Evolutionary conservation across 2,888 invertebrate genomes (phyloP).

Genomic region (Leucoptera coffeella): DNA sequence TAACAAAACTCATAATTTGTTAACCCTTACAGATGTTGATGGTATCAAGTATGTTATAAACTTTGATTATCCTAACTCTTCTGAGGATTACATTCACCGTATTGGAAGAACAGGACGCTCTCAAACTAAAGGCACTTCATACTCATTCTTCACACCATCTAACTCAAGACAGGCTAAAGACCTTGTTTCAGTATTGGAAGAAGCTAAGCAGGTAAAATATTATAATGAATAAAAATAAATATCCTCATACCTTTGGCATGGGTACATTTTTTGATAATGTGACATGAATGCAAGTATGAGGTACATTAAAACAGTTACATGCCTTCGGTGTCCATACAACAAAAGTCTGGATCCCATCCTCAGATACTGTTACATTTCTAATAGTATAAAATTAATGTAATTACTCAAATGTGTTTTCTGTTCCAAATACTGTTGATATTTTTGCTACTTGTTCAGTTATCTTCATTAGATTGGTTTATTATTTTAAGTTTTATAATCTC

Average conservation of each 20-base stretch:
- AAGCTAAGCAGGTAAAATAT: constrained; percentile 73
- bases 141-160: constrained; percentile 89
- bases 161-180: constrained; percentile 86
- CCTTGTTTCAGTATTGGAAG: constrained; percentile 79
- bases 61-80: constrained; percentile 92
- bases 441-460: too few species aligned
- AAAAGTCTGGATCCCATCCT: constrained; percentile 72
- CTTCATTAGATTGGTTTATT: too few species aligned
- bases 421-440: too few species aligned
- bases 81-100: constrained; percentile 93
- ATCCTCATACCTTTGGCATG: constrained; percentile 74
- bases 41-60: constrained; percentile 95
- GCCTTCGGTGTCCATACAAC: constrained; percentile 74
- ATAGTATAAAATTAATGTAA: too few species aligned
- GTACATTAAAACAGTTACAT: constrained; percentile 61
- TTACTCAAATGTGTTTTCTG: too few species aligned
- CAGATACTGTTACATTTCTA: constrained; percentile 55
- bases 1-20: constrained; percentile 11
- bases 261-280: constrained; percentile 57
- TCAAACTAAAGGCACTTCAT: constrained; percentile 83
- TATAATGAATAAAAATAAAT: neutral
- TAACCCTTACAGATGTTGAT: constrained; percentile 74
- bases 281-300: constrained; percentile 74
- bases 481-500: too few species aligned
- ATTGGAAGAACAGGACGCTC: constrained; percentile 91